phyloP scores from a whole-genome alignment of 2,797 vertebrate species.

The Mus minutoides region DNA sequence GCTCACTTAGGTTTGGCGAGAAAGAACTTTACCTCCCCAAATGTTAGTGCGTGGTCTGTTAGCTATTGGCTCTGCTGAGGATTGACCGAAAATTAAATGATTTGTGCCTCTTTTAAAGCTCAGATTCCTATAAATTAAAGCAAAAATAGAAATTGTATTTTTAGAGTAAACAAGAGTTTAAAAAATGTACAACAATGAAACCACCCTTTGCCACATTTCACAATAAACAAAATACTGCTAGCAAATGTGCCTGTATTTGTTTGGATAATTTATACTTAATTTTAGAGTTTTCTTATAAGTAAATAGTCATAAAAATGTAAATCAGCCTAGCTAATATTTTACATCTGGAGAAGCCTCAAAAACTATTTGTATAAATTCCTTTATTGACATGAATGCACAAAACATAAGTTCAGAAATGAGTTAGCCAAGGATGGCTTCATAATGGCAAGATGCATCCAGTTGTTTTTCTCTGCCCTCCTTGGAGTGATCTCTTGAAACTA shows the following conservation, averaged over 20 bases:
- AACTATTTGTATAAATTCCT: conserved; percentile 22
- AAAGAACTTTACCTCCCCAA: not conserved
- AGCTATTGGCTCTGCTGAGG: conserved; percentile 50
- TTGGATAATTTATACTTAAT: conserved; percentile 48
- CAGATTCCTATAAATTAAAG: conserved; percentile 62
- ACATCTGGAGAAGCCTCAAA: not conserved
- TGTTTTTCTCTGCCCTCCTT: not conserved
- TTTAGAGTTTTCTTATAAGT: conserved; percentile 44
- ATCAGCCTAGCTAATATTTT: conserved; percentile 63
- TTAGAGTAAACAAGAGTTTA: conserved; percentile 55
- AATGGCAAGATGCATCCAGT: not conserved
- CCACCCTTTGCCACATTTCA: conserved; percentile 31
- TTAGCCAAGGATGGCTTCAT: conserved; percentile 7
- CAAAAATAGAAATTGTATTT: conserved; percentile 74
- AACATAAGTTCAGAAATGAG: conserved; percentile 34
- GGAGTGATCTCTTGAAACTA: not conserved
- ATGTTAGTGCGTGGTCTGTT: conserved; percentile 46
- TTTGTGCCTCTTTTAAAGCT: conserved; percentile 56
- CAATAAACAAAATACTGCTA: conserved; percentile 64
- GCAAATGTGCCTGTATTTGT: conserved; percentile 59
- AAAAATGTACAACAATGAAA: conserved; percentile 27
- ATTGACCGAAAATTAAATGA: conserved; percentile 68
- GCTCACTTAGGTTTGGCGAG: conserved; percentile 45
- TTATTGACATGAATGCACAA: conserved; percentile 25
- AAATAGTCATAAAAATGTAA: conserved; percentile 51